Conservation (phyloP, 2,797 vertebrate genomes). For the Eupleurogrammus muticus region DNA sequence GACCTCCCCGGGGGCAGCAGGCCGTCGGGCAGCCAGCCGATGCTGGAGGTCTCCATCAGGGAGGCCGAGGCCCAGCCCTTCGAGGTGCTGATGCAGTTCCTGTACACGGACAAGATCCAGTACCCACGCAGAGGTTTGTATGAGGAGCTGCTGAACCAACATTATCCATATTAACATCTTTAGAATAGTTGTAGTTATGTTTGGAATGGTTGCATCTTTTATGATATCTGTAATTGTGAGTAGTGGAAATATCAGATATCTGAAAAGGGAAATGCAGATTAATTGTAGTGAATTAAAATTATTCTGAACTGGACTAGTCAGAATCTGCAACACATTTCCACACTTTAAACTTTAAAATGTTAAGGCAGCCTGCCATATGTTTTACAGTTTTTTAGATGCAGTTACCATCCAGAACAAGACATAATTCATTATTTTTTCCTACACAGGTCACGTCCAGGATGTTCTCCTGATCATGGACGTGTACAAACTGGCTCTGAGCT, state of each 20-base stretch:
- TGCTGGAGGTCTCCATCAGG: conserved; percentile 92
- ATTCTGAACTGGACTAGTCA: too few relatives aligned
- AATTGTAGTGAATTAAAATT: too few relatives aligned
- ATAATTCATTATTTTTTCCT: conserved; percentile 5
- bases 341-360: too few relatives aligned
- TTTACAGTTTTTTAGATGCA: neutral
- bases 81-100: conserved; percentile 98
- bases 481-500: conserved; percentile 96
- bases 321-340: too few relatives aligned
- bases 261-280: too few relatives aligned
- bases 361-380: too few relatives aligned
- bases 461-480: conserved; percentile 99
- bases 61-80: conserved; percentile 98
- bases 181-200: too few relatives aligned
- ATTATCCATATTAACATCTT: too few relatives aligned
- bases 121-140: conserved; percentile 99
- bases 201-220: too few relatives aligned
- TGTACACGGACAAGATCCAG: conserved; percentile 98
- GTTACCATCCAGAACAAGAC: neutral
- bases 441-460: conserved; percentile 94
- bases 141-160: too few relatives aligned
- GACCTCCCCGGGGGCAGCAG: conserved; percentile 77
- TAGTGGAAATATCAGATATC: too few relatives aligned
- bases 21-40: conserved; percentile 78
- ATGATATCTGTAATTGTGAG: too few relatives aligned